phyloP scores from a whole-genome alignment of 2,797 vertebrate genomes.

The Numenius phaeopus region DNA sequence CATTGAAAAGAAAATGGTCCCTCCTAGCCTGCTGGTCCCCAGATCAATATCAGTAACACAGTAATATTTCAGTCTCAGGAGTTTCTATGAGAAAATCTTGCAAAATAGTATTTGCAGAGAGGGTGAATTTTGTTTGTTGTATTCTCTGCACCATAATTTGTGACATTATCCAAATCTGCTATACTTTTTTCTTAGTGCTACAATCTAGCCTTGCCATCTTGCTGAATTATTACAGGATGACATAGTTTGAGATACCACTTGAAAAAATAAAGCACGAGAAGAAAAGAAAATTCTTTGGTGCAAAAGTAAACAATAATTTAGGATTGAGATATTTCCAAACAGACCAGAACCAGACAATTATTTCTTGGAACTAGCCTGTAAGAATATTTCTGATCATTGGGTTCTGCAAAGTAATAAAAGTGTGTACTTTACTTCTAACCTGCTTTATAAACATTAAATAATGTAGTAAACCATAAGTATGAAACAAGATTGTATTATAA shows the following conservation, averaged over 20 bases:
- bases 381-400: background rate
- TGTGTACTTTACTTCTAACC: background rate
- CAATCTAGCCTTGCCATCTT: background rate
- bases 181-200: background rate
- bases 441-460: background rate
- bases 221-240: background rate
- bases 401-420: background rate
- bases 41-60: background rate
- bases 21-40: background rate
- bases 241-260: background rate
- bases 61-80: background rate
- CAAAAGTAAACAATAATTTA: background rate
- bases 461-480: background rate
- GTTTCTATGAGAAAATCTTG: background rate
- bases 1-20: background rate
- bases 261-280: background rate
- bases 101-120: background rate
- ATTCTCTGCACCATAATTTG: background rate
- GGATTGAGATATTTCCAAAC: background rate
- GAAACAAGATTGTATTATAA: background rate
- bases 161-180: background rate
- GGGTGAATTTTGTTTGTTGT: background rate
- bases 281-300: background rate
- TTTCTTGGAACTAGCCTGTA: background rate
- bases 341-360: background rate